Evolutionary conservation across 2,797 vertebrate genomes (phyloP), one percentile per base, ranked within the genome.

Genomic region (Peromyscus aztecus): DNA sequence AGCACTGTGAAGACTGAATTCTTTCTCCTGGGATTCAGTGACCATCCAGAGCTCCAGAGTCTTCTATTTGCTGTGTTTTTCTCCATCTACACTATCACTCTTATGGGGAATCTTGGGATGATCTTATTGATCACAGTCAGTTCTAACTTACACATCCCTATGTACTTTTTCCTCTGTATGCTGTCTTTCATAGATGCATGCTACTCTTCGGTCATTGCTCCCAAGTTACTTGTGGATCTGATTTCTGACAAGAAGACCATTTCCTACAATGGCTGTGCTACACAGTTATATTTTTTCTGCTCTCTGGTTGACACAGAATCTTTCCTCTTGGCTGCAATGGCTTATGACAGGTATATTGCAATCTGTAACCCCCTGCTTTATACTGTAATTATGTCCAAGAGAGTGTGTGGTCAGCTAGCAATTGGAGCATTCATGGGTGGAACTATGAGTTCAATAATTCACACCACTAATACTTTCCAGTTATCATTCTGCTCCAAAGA

Each of bases 261-360:
- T 92, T 98, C 96, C 37, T 97, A 97, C 49, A 82, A 65, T 29
- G 92, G 83, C 2, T 98, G 90, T 90, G 96, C 13, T 24, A 6
- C 90, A n/a, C 95, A 96, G 61, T 94, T 98, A 9, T 98, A 98
- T 92, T 98, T 97, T 27, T 97, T 98, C 84, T 93, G 98, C 69
- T 98, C 85, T 49, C 7, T 98, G 0, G 96, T 21, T 0, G 65
- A 98, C 31, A 97, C 97, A 0, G 98, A 98, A 81, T 98, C 98
- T 14, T 98, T 96, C 46, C 61, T 98, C 6, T 23, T 98, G 93
- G 97, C 97, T 61, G 97, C 91, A 71, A 98, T 98, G 98, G 97
- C 98, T 77, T 98, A 97, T 4, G 98, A 98, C 71, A 23, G 63
- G 7, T 98, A 93, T 0, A 23, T 97, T 90, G 97, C 98, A 57